A percentile compares a stretch with the other conserved stretches of the same genome.
These are phyloP conservation scores for Macaria notata DNA, from an alignment of 2,888 invertebrate species.

Conservation along the genomic window DNA sequence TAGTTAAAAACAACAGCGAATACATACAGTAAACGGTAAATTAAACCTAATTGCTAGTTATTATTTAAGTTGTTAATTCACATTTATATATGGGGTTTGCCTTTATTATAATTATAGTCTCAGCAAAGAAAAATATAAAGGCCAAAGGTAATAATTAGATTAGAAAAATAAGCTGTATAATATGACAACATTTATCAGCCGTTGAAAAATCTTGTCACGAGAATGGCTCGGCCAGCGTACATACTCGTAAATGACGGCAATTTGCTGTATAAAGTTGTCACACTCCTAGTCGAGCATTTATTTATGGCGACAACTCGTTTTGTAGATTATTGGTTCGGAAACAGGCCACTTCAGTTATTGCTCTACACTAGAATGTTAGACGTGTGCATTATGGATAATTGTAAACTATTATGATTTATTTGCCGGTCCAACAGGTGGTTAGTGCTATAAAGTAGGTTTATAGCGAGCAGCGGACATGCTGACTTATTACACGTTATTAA, in stretches of 20 bases:
- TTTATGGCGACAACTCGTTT: slow-evolving; percentile 22
- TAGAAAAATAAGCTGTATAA: slow-evolving; percentile 1
- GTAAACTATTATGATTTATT: slow-evolving; percentile 17
- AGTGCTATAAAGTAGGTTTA: slow-evolving; percentile 3
- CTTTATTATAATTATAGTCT: slow-evolving; percentile 1
- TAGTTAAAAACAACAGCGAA: slow-evolving; percentile 36
- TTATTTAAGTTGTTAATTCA: slow-evolving; percentile 15
- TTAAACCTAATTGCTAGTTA: slow-evolving; percentile 20
- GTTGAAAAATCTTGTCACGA: slow-evolving; percentile 20
- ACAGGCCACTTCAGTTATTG: slow-evolving; percentile 15
- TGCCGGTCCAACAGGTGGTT: slow-evolving; percentile 14
- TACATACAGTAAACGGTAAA: slow-evolving; percentile 27
- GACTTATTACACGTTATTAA: not conserved
- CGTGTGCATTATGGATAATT: slow-evolving; percentile 19
- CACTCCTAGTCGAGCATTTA: slow-evolving; percentile 22
- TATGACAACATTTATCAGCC: slow-evolving; percentile 1
- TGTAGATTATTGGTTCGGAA: slow-evolving; percentile 30
- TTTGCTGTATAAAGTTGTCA: slow-evolving; percentile 31
- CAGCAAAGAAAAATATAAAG: slow-evolving; percentile 7
- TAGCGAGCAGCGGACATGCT: not conserved
- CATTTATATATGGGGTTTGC: slow-evolving; percentile 8
- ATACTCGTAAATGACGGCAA: slow-evolving; percentile 19
- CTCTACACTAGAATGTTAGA: slow-evolving; percentile 6
- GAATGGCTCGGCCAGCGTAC: slow-evolving; percentile 22
- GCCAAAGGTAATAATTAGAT: not conserved